phyloP scores from a whole-genome alignment of 2,888 invertebrate genomes.

The Villa cingulata region DNA sequence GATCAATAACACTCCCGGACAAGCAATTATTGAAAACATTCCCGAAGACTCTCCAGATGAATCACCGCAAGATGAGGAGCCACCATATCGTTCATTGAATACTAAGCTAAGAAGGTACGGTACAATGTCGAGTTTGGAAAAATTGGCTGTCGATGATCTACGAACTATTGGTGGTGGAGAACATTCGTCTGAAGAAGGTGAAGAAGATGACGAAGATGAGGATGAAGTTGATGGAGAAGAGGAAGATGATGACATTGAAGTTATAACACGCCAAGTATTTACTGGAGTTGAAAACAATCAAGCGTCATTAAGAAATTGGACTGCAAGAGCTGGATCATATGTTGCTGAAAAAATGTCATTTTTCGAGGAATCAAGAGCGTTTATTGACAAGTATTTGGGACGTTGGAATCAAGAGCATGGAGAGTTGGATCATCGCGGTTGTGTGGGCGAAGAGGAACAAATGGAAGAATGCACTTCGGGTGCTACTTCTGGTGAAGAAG shows the following conservation, averaged over 20 bases:
- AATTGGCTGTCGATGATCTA: conserved; percentile 43
- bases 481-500: conserved; percentile 71
- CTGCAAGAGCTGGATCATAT: conserved; percentile 64
- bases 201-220: conserved; percentile 19
- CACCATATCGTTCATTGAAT: conserved; percentile 56
- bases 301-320: conserved; percentile 46
- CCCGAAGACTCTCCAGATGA: conserved; percentile 53
- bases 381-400: conserved; percentile 38
- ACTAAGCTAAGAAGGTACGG: conserved; percentile 44
- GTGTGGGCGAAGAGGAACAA: conserved; percentile 45
- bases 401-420: conserved; percentile 38
- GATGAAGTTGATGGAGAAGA: conserved; percentile 11
- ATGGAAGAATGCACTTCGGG: conserved; percentile 63
- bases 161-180: conserved; percentile 20
- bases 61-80: conserved; percentile 57
- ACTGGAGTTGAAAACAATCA: conserved; percentile 7
- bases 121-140: conserved; percentile 59
- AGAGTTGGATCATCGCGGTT: conserved; percentile 1
- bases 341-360: conserved; percentile 70
- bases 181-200: conserved; percentile 38
- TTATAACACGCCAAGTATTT: conserved; percentile 21
- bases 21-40: conserved; percentile 31
- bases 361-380: conserved; percentile 45
- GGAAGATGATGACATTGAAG: conserved; percentile 16
- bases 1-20: conserved; percentile 21